Base-by-base conservation (phyloP, 2,113 vertebrate genomes). In the Tiliqua scincoides region DNA sequence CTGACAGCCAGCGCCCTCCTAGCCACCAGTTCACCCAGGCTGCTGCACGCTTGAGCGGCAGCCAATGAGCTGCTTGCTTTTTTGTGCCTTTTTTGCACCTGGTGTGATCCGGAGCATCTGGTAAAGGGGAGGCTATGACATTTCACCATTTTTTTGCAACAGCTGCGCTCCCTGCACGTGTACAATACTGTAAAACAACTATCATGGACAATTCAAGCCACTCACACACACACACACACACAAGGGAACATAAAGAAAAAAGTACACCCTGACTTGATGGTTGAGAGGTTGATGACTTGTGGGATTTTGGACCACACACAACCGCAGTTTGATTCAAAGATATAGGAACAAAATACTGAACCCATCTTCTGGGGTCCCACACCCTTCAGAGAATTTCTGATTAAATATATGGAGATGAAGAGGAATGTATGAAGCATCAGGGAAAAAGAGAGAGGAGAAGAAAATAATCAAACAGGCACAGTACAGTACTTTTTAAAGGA, bases 401-500 rank as follows among this genome's bases (percentile, higher is more conserved):
- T 63, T 62, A 17, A 84, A 37, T 73, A 40, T 2, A 73, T 14
- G 30, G 59, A 17, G 12, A 40, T 63, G 11, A 62, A 10, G 2
- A 11, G n/a, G 3, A 12, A 6, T 48, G 82, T 79, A 48, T 67
- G 63, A 48, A 83, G 23, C 20, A 65, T 68, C 15, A 80, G 70
- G 18, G 40, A 12, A 35, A 25, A 48, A 35, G 30, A 25, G 3
- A 35, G 30, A 25, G 3, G 0, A 7, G 7, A 65, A 27, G 68
- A 61, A 23, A 83, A 79, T 37, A 32, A 76, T 76, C 20, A 37
- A 86, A 57, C 67, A 59, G 2, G n/a, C 32, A 1, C 1, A 67
- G 15, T 62, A 67, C 82, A 87, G 20, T 6, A 21, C 2, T 85
- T 90, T 92, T 90, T 92, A 89, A 83, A 2, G 9, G 40, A 62